Evolutionary conservation across 92 coral and sea anemone genomes (phyloP).

Genomic region (Montipora capitata): DNA sequence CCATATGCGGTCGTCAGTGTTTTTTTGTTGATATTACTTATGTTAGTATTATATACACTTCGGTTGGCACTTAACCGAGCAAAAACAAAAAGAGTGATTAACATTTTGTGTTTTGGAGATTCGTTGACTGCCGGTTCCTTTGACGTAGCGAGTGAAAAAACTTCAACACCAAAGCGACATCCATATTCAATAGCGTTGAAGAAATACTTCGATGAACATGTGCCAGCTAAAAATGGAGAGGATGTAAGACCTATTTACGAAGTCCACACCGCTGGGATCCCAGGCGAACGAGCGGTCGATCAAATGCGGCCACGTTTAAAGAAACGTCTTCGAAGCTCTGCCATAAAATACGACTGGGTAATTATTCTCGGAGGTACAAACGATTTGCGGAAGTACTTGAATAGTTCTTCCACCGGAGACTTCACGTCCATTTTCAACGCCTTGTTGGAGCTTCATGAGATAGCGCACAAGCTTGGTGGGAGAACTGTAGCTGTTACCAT

Average conservation of each 20-base stretch:
- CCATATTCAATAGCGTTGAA: constrained; percentile 70
- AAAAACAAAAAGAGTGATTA: constrained; percentile 20
- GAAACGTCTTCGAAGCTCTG: constrained; percentile 20
- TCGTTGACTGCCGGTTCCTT: constrained; percentile 71
- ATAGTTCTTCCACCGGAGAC: constrained; percentile 1
- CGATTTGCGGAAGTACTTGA: constrained; percentile 59
- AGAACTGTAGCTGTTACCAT: constrained; percentile 79
- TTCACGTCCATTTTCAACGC: constrained; percentile 46
- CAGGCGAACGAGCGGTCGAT: constrained; percentile 71
- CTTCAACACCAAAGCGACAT: not conserved
- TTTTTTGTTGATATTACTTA: not conserved
- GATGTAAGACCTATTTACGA: constrained; percentile 14
- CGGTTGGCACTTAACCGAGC: not conserved
- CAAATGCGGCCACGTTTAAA: constrained; percentile 50
- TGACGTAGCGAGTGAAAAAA: not conserved
- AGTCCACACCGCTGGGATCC: constrained; percentile 61
- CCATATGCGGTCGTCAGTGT: not conserved
- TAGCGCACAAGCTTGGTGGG: constrained; percentile 54
- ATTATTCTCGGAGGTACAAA: constrained; percentile 88
- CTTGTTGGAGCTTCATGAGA: constrained; percentile 63
- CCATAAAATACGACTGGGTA: constrained; percentile 79
- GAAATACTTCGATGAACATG: constrained; percentile 43
- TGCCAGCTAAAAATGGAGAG: not conserved
- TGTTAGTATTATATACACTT: constrained; percentile 8
- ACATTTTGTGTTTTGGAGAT: constrained; percentile 73